Evolutionary conservation across 1,140 invertebrate species (phyloP), one percentile per base, ranked within the genome.

Genomic region (Piezodorus guildinii): DNA sequence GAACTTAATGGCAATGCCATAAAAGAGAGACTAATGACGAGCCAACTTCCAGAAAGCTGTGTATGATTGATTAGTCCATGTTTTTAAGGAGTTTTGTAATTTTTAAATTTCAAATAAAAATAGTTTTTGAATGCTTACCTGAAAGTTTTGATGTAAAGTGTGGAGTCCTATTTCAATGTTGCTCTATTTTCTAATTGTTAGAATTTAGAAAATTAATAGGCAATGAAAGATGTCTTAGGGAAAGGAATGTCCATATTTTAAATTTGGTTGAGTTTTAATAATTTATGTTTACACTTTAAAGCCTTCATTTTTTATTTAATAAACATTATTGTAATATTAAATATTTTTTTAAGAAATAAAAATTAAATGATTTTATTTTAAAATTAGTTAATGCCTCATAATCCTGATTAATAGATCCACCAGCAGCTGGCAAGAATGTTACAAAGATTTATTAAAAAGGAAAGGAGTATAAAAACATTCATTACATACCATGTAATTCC

Each of bases 11-110:
- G 85, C 4, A 79, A 85, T 70, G 84, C 83, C 65, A 86, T 87
- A 72, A 87, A 86, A 71, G 83, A 86, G 72, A 80, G 84, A 68
- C 77, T 87, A 5, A 83, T 87, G 75, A 83, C 85, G 60, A 84
- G 84, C 72, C 81, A 84, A 71, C 79, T 87, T 69, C 85, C 85
- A 3, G 85, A 87, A 73, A 86, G 84, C 68, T 86, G 85, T 73
- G 85, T 87, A 60, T 86, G 83, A 80, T 68, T 86, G 83, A 80
- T 68, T 25, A 56, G 52, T 56, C 52, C 52, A 56, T 21, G 14
- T 4, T 56, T 56, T 56, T 25, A 23, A 56, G 5, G 19, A 27
- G 19, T 56, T 56, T 21, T 56, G 3, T 56, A 23, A 16, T 25
- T 23, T 49, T 49, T 49, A 8, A 49, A 19, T 49, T 21, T 49